Conservation (phyloP, 2,797 vertebrate species). For the Phoxinus dragarum region DNA sequence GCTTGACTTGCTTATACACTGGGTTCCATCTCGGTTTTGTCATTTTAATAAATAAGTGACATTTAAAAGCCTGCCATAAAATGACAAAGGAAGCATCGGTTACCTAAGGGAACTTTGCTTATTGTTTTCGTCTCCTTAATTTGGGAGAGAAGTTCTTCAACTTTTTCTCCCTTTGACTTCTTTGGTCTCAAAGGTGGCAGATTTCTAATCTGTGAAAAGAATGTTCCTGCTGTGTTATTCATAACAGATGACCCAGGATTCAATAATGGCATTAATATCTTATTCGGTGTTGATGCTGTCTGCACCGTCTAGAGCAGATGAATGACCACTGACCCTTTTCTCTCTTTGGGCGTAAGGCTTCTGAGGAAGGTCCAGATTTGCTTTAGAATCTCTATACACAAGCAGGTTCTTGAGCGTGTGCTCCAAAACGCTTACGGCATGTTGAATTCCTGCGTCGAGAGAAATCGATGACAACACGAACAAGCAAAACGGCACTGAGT, state of each 20-base stretch:
- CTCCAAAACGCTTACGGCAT: constrained; percentile 79
- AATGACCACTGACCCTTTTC: constrained; percentile 73
- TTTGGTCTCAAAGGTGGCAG: constrained; percentile 61
- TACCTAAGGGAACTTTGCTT: constrained; percentile 70
- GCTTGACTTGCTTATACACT: background rate
- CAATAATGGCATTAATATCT: background rate
- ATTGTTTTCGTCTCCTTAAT: constrained; percentile 67
- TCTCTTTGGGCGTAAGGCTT: constrained; percentile 68
- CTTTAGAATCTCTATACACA: constrained; percentile 75
- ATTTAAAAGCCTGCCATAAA: background rate
- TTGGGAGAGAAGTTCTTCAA: constrained; percentile 68
- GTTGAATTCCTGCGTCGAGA: constrained; percentile 81
- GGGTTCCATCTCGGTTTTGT: constrained; percentile 8
- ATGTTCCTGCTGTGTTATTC: background rate
- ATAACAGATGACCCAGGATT: background rate
- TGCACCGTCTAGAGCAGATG: background rate
- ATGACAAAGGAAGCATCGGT: background rate
- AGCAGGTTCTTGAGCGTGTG: constrained; percentile 78
- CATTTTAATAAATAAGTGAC: constrained; percentile 7
- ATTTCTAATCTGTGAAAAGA: constrained; percentile 53
- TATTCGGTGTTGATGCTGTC: background rate
- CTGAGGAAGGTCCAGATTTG: constrained; percentile 74
- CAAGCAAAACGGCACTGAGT: constrained; percentile 31
- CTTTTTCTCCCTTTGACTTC: constrained; percentile 61
- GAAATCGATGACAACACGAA: background rate